Evolutionary conservation across 1,140 invertebrate genomes (phyloP).

Genomic region (Probaryconus sp.): DNA sequence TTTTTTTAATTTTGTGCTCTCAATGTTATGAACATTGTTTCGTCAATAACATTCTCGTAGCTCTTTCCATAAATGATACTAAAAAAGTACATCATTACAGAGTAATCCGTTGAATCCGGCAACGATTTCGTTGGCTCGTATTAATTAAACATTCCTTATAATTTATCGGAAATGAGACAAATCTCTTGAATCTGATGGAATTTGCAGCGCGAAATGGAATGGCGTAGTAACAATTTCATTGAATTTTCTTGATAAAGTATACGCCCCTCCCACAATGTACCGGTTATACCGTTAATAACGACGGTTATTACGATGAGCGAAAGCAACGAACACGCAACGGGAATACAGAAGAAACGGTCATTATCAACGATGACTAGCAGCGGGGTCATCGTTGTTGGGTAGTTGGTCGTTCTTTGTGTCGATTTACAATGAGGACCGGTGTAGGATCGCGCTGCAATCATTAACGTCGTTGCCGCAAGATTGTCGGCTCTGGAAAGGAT

Average conservation of each 20-base stretch:
- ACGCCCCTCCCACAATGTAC: conserved; percentile 44
- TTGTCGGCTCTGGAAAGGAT: conserved; percentile 27
- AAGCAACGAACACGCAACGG: conserved; percentile 58
- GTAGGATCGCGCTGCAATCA: conserved; percentile 68
- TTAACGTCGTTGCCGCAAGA: conserved; percentile 58
- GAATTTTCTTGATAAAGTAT: conserved; percentile 59
- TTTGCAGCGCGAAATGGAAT: conserved; percentile 31
- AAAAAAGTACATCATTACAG: no score
- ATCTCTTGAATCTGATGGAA: conserved; percentile 17
- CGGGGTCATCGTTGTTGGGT: conserved; percentile 66
- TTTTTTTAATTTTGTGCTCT: no score
- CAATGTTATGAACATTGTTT: no score
- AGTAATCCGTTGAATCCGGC: no score
- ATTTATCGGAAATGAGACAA: conserved; percentile 16
- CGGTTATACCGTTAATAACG: conserved; percentile 68
- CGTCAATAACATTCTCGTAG: no score
- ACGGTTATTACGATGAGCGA: conserved; percentile 68
- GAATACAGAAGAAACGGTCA: conserved; percentile 65
- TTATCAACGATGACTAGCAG: conserved; percentile 75
- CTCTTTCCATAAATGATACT: no score
- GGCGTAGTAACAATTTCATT: conserved; percentile 50
- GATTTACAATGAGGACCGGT: conserved; percentile 63
- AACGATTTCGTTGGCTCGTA: no score
- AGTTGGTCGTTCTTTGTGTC: conserved; percentile 67
- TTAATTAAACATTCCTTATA: conserved; percentile 27